Conservation (phyloP, 2,797 vertebrate genomes). For the Margarornis squamiger region DNA sequence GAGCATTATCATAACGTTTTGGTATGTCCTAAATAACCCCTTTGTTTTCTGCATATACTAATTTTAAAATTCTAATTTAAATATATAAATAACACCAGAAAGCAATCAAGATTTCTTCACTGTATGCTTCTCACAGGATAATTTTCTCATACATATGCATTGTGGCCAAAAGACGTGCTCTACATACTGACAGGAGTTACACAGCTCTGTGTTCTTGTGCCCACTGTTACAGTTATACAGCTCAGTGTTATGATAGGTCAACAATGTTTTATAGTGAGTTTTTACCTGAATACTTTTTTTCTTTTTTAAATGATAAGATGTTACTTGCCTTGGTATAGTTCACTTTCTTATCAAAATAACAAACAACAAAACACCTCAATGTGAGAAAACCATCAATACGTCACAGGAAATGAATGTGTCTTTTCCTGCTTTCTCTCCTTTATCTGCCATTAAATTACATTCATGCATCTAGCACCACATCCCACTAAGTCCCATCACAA, state of each 20-base stretch:
- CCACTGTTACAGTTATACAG: background rate
- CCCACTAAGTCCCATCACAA: background rate
- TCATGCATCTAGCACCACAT: background rate
- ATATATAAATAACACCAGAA: conserved; percentile 34
- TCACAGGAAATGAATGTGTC: background rate
- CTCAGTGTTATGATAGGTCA: background rate
- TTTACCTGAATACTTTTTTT: background rate
- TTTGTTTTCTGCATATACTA: conserved; percentile 10
- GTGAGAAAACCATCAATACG: background rate
- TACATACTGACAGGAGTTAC: background rate
- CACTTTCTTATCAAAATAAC: background rate
- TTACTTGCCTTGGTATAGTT: background rate
- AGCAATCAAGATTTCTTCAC: conserved; percentile 32
- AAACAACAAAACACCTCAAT: background rate
- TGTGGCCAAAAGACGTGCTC: background rate
- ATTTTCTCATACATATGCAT: conserved; percentile 49
- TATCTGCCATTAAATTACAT: conserved; percentile 30
- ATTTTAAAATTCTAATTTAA: conserved; percentile 42
- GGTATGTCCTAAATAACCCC: background rate
- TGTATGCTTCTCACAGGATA: background rate
- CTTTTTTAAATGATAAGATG: background rate
- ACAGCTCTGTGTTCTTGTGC: background rate
- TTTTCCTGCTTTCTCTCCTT: background rate
- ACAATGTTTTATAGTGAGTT: background rate
- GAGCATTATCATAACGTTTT: background rate